phyloP scores from a whole-genome alignment of 92 coral and sea anemone species.

The Siderastrea siderea region DNA sequence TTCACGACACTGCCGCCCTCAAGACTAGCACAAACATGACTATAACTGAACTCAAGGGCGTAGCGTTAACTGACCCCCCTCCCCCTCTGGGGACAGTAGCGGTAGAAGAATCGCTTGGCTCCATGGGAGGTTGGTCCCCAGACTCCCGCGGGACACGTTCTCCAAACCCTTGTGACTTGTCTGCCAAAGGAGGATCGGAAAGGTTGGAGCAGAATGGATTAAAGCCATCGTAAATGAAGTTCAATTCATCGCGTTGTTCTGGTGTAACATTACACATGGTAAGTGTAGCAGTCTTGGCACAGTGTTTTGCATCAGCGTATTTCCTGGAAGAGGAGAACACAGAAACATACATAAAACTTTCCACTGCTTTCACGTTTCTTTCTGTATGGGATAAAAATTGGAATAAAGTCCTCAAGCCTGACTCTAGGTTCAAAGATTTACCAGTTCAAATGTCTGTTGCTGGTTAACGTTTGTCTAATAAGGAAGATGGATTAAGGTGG shows the following conservation, averaged over 20 bases:
- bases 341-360: background rate
- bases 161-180: background rate
- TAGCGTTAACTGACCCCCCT: background rate
- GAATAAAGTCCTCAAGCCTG: too few species aligned
- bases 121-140: background rate
- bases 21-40: too few species aligned
- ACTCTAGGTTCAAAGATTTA: too few species aligned
- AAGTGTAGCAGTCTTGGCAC: slow-evolving; percentile 24
- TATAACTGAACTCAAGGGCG: too few species aligned
- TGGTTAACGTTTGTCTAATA: too few species aligned
- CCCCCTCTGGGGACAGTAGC: background rate
- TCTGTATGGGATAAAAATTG: too few species aligned
- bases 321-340: background rate
- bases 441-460: too few species aligned
- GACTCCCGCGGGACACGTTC: slow-evolving; percentile 1
- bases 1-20: too few species aligned
- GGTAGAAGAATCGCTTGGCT: background rate
- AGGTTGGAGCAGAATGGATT: slow-evolving; percentile 40
- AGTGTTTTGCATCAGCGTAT: slow-evolving; percentile 34
- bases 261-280: background rate
- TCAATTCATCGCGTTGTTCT: background rate
- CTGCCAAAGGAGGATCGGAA: slow-evolving; percentile 9
- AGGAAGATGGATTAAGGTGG: too few species aligned
- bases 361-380: too few species aligned
- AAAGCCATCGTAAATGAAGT: slow-evolving; percentile 35